Evolutionary conservation across 2,113 vertebrate genomes (phyloP), one percentile per base, ranked within the genome.

Genomic region (Muntiacus muntjak): DNA sequence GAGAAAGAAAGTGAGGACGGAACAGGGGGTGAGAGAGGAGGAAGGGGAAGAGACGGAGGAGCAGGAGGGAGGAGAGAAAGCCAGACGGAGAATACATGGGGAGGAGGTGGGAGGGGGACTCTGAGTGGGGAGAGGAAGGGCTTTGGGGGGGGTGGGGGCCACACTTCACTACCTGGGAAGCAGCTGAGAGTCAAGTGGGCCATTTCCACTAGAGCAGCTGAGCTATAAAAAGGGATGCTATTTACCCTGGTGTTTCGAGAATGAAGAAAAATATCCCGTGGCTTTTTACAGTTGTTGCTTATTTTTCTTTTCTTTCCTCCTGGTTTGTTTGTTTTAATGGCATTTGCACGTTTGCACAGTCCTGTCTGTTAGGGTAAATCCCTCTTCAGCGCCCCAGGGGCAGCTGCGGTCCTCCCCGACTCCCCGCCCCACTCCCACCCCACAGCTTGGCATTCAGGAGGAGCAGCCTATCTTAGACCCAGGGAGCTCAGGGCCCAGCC

Each of bases 261-360:
- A 93, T 54, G 36, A 71, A 97, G 96, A 55, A 71, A 91, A 91
- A 79, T 43, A 84, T 21, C 54, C 14, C 28, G 0, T 23, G 19
- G 84, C 76, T 97, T 92, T 81, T 64, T 83, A 84, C 74, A 74
- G 17, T 84, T n/a, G 95, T 43, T 95, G 92, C 84, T 96, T 87
- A 84, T 92, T 95, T 96, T 82, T 52, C 55, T 84, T 93, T 85
- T 52, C 86, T 87, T 30, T 55, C n/a, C 88, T 76, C 84, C 76
- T 78, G 55, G 36, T 55, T 95, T 90, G 79, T 87, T 96, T 95
- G 74, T 79, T 85, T 94, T 60, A 23, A 50, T 19, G 43, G 43
- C 90, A 81, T 84, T 52, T 95, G 57, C 87, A 67, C 86, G 0
- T 96, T 89, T 94, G 52, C 76, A 87, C 62, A 19, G n/a, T 95